These are phyloP conservation scores for Agelaius tricolor DNA, from an alignment of 2,113 vertebrate species.

Conservation along the genomic window DNA sequence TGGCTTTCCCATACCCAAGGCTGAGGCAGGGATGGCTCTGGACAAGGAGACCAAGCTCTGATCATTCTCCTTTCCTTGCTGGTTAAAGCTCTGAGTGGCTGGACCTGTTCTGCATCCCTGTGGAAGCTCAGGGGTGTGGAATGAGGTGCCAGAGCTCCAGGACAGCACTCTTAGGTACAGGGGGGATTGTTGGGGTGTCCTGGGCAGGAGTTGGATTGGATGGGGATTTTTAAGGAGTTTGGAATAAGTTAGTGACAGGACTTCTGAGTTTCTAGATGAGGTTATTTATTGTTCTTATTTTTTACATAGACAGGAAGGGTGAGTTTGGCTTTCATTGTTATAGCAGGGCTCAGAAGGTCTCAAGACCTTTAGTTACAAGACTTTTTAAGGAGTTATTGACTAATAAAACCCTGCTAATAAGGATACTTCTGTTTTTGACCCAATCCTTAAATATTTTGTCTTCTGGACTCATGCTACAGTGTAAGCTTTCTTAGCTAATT, in stretches of 20 bases:
- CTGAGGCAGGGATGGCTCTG: not conserved
- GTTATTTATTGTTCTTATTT: not conserved
- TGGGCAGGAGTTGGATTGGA: not conserved
- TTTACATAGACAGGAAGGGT: not conserved
- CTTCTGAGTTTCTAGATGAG: not conserved
- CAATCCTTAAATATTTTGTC: not conserved
- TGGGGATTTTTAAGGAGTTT: not conserved
- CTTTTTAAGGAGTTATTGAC: not conserved
- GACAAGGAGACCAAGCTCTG: not conserved
- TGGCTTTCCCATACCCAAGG: rapidly evolving
- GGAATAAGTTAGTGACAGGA: not conserved
- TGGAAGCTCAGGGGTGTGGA: not conserved
- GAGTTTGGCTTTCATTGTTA: not conserved
- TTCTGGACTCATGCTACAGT: not conserved
- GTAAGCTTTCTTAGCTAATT: not conserved
- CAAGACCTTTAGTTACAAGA: not conserved
- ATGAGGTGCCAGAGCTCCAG: not conserved
- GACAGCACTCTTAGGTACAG: rapidly evolving
- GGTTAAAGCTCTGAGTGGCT: rapidly evolving
- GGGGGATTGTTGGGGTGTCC: not conserved
- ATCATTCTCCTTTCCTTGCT: not conserved
- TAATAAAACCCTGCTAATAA: not conserved
- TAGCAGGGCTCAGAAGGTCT: not conserved
- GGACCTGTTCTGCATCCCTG: rapidly evolving
- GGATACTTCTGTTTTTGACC: not conserved